Evolutionary conservation across 2,888 invertebrate genomes (phyloP), one percentile per base, ranked within the genome.

Genomic region (Leucozona laternaria): DNA sequence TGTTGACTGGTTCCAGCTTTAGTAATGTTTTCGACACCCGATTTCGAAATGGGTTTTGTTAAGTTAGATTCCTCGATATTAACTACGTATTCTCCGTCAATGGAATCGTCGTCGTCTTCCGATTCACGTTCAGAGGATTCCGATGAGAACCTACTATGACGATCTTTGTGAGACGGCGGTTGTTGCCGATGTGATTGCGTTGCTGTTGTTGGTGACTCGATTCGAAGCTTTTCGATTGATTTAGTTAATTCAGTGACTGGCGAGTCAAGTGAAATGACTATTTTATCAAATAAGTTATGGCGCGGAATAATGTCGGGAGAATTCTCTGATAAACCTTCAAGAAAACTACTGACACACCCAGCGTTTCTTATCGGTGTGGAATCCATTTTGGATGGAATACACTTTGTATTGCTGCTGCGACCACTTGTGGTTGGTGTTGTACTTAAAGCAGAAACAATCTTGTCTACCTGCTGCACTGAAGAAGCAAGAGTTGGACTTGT

Each of bases 1-100:
- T 95, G 94, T 89, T 95, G 93, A 20, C 95, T 94, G 75, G 94
- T 94, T n/a, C 96, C 95, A 78, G 95, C 95, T 91, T 94, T 95
- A 40, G 95, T 94, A 89, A 96, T 96, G 89, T 95, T 94, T 90
- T 95, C 95, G 68, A 95, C 92, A 11, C 95, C 95, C n/a, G 93
- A 92, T 89, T 94, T 94, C 10, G 95, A 94, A 85, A 90, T 88
- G 45, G 88, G 90, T 78, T 90, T 90, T 58, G 89, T 95, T 93
- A 53, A 90, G 91, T 88, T 93, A 82, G 93, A 58, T 92, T 90
- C 58, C 91, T 85, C 88, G 78, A 80, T 89, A 84, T 88, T 88
- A 79, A 89, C 89, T 88, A 89, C 88, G 88, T 88, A 85, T 84
- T 85, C 84, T 48, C 88, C 91, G 31, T 92, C 91, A 83, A 87